A percentile compares a stretch with the other conserved stretches of the same genome.
Evolutionary conservation across 2,888 invertebrate genomes (phyloP).

Genomic region (Monochamus alternatus): DNA sequence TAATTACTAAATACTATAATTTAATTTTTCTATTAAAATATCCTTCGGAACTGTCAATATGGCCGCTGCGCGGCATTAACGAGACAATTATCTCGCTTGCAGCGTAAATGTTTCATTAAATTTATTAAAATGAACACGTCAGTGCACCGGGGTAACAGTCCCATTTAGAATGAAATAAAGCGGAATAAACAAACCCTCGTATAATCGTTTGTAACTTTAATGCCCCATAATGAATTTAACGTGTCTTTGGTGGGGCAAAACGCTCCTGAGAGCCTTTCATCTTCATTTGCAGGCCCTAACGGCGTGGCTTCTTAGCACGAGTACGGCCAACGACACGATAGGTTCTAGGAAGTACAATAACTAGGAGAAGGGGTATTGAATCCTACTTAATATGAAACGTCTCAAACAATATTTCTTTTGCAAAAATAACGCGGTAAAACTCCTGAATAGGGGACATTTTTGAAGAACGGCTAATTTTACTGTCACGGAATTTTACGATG

Average conservation of each 20-base stretch:
- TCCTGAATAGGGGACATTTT: too few relatives aligned
- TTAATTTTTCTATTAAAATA: too few relatives aligned
- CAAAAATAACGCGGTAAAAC: too few relatives aligned
- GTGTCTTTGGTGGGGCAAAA: conserved; percentile 56
- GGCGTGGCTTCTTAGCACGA: conserved; percentile 52
- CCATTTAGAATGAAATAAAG: conserved; percentile 49
- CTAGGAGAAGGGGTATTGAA: too few relatives aligned
- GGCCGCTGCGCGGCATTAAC: background rate
- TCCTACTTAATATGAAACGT: too few relatives aligned
- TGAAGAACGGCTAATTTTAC: too few relatives aligned
- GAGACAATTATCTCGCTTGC: conserved; percentile 18
- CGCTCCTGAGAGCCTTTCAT: conserved; percentile 58
- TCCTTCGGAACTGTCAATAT: background rate
- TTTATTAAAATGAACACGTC: conserved; percentile 23
- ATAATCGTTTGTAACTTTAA: conserved; percentile 61
- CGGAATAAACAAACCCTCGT: conserved; percentile 54
- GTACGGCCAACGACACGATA: conserved; percentile 20
- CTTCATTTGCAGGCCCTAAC: conserved; percentile 59
- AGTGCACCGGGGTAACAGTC: conserved; percentile 26
- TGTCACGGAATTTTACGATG: too few relatives aligned
- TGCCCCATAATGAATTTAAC: conserved; percentile 61
- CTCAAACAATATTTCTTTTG: too few relatives aligned
- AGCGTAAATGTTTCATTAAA: conserved; percentile 14
- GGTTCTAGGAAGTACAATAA: too few relatives aligned
- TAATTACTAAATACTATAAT: too few relatives aligned